Conservation (phyloP, 2,797 vertebrate species). For the Euphonia xanthogaster region DNA sequence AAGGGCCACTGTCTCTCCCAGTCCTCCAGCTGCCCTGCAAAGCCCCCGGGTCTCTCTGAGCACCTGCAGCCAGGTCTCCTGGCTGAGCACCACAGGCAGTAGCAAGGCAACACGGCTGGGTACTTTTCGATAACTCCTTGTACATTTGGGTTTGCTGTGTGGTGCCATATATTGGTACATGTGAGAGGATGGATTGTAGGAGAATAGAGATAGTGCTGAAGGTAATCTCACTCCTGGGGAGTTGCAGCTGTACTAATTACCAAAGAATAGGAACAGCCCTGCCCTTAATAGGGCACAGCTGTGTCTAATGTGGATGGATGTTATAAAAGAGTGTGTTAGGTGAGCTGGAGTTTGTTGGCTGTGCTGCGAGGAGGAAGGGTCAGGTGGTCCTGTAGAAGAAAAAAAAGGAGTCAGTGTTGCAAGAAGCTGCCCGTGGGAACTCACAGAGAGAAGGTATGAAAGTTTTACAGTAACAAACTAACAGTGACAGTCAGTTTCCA, state of each 20-base stretch:
- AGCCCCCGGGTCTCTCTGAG: background rate
- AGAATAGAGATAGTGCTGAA: background rate
- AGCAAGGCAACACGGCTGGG: rapidly evolving
- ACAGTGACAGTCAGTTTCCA: background rate
- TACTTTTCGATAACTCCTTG: rapidly evolving
- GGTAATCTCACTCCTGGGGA: background rate
- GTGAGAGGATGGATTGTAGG: background rate
- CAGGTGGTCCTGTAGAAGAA: background rate
- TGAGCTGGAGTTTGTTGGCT: background rate
- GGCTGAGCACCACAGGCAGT: background rate
- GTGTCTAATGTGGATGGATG: background rate
- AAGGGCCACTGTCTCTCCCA: background rate
- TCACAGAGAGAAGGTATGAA: background rate
- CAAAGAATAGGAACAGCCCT: background rate
- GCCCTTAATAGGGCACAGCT: background rate
- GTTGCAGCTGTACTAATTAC: background rate
- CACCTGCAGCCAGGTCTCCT: background rate
- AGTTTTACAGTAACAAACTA: background rate
- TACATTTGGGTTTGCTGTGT: rapidly evolving
- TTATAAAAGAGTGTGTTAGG: background rate
- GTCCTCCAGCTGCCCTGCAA: background rate
- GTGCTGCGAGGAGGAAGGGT: background rate
- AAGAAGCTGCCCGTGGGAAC: background rate
- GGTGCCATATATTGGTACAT: rapidly evolving
- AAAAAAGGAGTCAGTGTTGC: background rate